phyloP scores from a whole-genome alignment of 2,888 invertebrate genomes.

The Psylliodes chrysocephalus region DNA sequence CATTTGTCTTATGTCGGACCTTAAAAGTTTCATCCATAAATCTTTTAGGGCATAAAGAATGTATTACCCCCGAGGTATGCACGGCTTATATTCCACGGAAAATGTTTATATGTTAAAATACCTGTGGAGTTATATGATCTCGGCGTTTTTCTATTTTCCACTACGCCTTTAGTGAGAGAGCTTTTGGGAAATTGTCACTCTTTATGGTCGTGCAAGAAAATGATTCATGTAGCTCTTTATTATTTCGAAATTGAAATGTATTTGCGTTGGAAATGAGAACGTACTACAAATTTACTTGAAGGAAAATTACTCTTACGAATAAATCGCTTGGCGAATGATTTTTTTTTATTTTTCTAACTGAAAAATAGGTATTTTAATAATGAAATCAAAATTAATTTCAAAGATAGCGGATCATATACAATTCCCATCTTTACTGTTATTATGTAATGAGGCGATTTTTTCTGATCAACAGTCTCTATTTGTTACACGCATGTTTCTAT shows the following conservation, averaged over 20 bases:
- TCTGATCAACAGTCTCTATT: too few species aligned
- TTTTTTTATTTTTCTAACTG: too few species aligned
- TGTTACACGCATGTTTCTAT: too few species aligned
- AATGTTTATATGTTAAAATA: constrained; percentile 54
- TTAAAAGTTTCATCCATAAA: constrained; percentile 54
- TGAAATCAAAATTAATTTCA: too few species aligned
- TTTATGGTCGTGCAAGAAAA: background rate
- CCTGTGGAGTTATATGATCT: constrained; percentile 46
- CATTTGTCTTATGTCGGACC: constrained; percentile 52
- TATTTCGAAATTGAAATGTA: constrained; percentile 1
- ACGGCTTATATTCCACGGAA: constrained; percentile 52
- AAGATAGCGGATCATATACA: too few species aligned
- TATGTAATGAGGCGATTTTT: too few species aligned
- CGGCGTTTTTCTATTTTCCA: background rate
- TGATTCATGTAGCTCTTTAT: background rate
- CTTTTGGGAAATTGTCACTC: constrained; percentile 3
- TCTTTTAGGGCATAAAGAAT: constrained; percentile 54
- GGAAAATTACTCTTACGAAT: too few species aligned
- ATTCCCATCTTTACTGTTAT: too few species aligned
- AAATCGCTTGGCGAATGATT: too few species aligned
- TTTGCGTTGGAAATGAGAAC: background rate
- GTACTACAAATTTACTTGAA: too few species aligned
- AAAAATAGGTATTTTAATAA: too few species aligned
- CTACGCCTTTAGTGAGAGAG: background rate
- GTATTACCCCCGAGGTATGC: constrained; percentile 51